Evolutionary conservation across 1,140 invertebrate genomes (phyloP), one percentile per base, ranked within the genome.

Genomic region (Cyrtorhinus lividipennis): DNA sequence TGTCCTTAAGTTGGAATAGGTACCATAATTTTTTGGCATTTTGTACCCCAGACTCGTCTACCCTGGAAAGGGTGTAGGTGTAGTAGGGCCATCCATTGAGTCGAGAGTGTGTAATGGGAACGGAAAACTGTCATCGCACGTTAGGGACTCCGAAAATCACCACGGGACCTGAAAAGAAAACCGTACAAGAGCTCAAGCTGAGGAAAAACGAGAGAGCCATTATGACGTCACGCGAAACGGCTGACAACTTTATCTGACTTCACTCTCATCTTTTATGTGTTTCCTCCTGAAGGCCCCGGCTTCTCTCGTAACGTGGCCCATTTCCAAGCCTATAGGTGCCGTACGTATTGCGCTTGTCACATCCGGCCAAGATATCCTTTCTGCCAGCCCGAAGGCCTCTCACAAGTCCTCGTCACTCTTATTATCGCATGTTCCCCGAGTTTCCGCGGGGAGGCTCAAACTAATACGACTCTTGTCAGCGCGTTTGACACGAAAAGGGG

Each of bases 241-340:
- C 48, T 53, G 48, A 53, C 48, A 53, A 53, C 12, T 53, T 53
- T 53, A 53, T 53, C 48, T 53, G 48, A 53, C 48, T 20, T 20
- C 48, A 15, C 30, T 38, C 30, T 38, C 30, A 38, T 38, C 30
- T 38, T 38, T 38, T 38, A 38, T 5, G 30, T 38, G 30, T 38
- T 38, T 38, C 30, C 30, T 15, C 30, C 15, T 38, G 30, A 38
- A 38, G 30, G 30, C 5, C 5, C n/a, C n/a, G n/a, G n/a, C n/a
- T n/a, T n/a, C 30, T 38, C 30, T 8, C 30, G 5, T 8, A 38
- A 38, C 30, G n/a, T n/a, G 30, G 30, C 30, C 30, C n/a, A 8
- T 38, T 38, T 38, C 30, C 30, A 38, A 5, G 5, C 5, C 15
- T 15, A 38, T 38, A 38, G 30, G 30, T 15, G n/a, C n/a, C n/a